phyloP scores from a whole-genome alignment of 2,797 vertebrate genomes.

The Enteromius argenteus region DNA sequence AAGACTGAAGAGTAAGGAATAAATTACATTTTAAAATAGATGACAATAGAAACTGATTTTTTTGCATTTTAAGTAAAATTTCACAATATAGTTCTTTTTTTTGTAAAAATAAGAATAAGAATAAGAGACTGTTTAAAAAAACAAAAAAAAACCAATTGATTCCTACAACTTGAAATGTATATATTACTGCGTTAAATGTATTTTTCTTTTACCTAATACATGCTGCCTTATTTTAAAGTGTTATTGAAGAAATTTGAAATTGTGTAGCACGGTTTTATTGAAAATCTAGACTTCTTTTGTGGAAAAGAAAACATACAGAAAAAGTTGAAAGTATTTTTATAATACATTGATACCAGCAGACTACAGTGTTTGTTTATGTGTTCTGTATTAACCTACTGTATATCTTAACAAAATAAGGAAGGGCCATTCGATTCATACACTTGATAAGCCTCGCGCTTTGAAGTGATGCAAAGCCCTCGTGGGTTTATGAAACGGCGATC shows the following conservation, averaged over 20 bases:
- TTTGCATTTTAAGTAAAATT: neutral
- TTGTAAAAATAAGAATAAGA: neutral
- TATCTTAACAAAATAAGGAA: conserved; percentile 61
- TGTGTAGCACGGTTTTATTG: neutral
- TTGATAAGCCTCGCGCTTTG: conserved; percentile 60
- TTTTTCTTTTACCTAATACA: neutral
- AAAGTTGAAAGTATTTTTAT: conserved; percentile 34
- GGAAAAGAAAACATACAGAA: neutral
- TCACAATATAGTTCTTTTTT: neutral
- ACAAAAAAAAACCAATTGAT: neutral
- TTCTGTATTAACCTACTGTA: conserved; percentile 30
- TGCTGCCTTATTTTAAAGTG: neutral
- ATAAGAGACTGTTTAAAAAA: neutral
- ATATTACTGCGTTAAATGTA: neutral
- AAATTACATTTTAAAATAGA: neutral
- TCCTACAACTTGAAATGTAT: neutral
- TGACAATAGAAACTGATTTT: neutral
- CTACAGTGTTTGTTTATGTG: conserved; percentile 53
- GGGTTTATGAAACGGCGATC: conserved; percentile 51
- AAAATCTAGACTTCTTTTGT: conserved; percentile 15
- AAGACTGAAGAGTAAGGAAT: neutral
- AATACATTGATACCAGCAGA: conserved; percentile 32
- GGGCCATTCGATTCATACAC: conserved; percentile 46
- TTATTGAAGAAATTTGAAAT: neutral
- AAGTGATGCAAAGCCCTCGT: conserved; percentile 54